These are phyloP conservation scores for Aphodius sticticus DNA, from an alignment of 2,888 invertebrate species.

Conservation along the genomic window DNA sequence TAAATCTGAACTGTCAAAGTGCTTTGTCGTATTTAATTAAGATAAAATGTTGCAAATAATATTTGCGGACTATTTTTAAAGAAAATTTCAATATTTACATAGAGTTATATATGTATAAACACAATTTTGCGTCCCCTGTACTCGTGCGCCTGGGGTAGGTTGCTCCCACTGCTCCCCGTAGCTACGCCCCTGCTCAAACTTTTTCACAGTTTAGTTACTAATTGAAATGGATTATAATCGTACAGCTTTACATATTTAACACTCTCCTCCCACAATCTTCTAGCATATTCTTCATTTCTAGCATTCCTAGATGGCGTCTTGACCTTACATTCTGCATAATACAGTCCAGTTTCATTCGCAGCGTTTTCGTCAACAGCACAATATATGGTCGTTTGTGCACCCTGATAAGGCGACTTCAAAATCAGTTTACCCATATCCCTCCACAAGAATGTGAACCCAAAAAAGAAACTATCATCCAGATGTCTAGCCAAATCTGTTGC, in stretches of 20 bases:
- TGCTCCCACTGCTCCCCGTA: too few species aligned
- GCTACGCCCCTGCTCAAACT: too few species aligned
- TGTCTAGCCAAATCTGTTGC: conserved; percentile 78
- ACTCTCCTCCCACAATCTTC: conserved; percentile 71
- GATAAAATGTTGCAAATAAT: too few species aligned
- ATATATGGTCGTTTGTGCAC: conserved; percentile 79
- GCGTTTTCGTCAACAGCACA: conserved; percentile 75
- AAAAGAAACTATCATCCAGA: conserved; percentile 54
- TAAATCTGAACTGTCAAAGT: too few species aligned
- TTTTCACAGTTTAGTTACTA: too few species aligned
- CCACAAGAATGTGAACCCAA: conserved; percentile 38
- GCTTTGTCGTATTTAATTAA: too few species aligned
- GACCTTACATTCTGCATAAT: conserved; percentile 68
- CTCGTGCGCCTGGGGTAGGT: too few species aligned
- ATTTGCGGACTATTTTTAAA: too few species aligned
- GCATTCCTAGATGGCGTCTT: conserved; percentile 63
- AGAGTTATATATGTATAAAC: too few species aligned
- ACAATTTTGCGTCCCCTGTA: too few species aligned
- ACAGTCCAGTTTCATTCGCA: conserved; percentile 65
- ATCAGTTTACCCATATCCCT: not conserved
- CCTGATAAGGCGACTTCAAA: conserved; percentile 63
- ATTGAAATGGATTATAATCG: conserved; percentile 59
- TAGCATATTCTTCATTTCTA: conserved; percentile 63
- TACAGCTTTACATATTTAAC: conserved; percentile 60
- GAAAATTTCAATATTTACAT: too few species aligned